Evolutionary conservation across 2,888 invertebrate genomes (phyloP).

Genomic region (Acronicta leporina): DNA sequence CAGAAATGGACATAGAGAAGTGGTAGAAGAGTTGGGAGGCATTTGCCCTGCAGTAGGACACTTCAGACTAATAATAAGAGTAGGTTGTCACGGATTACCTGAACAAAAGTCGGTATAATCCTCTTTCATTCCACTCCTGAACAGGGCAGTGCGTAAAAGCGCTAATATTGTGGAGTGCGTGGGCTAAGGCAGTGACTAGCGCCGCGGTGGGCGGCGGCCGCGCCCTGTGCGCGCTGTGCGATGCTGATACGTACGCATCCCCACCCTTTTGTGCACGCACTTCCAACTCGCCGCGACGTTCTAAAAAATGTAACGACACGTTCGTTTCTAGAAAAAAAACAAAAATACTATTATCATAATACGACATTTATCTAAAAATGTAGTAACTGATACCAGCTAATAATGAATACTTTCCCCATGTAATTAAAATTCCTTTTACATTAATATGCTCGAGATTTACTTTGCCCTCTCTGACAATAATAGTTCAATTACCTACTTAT

Average conservation of each 20-base stretch:
- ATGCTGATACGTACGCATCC: conserved; percentile 67
- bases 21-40: too few species aligned
- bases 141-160: conserved; percentile 72
- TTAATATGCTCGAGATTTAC: conserved; percentile 24
- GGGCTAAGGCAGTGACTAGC: conserved; percentile 71
- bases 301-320: conserved; percentile 75
- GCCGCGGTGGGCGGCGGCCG: conserved; percentile 73
- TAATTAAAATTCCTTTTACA: conserved; percentile 38
- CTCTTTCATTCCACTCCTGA: conserved; percentile 78
- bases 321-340: conserved; percentile 76
- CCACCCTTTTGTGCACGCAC: conserved; percentile 78
- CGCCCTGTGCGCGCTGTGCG: conserved; percentile 25
- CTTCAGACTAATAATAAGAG: too few species aligned
- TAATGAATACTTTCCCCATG: conserved; percentile 29
- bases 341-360: conserved; percentile 13
- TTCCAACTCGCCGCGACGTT: conserved; percentile 77
- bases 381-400: conserved; percentile 11
- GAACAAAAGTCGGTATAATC: conserved; percentile 79
- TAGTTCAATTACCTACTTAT: conserved; percentile 15
- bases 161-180: conserved; percentile 74
- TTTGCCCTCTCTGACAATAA: conserved; percentile 20
- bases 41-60: too few species aligned
- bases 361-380: conserved; percentile 17
- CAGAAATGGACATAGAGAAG: too few species aligned
- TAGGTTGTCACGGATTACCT: conserved; percentile 62